These are phyloP conservation scores for Amphiduros pacificus DNA, from an alignment of 2,888 invertebrate species.

Conservation along the genomic window DNA sequence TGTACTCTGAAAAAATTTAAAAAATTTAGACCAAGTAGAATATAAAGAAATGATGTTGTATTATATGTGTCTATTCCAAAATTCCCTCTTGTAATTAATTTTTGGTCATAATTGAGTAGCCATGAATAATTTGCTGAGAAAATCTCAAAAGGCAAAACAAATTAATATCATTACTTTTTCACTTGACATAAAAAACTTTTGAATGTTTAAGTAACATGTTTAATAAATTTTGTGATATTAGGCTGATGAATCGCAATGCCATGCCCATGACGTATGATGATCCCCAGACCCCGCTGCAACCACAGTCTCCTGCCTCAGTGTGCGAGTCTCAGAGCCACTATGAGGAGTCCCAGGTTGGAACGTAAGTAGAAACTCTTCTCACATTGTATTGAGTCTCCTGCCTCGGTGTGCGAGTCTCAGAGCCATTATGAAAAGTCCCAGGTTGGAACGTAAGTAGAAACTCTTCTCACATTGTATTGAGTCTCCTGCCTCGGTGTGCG, in stretches of 20 bases:
- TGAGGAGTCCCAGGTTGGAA: not conserved
- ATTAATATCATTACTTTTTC: not conserved
- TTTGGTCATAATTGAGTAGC: not conserved
- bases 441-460: not conserved
- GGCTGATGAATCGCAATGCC: slow-evolving; percentile 21
- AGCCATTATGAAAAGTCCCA: not conserved
- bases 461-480: too few relatives aligned
- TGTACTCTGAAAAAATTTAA: too few relatives aligned
- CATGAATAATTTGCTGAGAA: not conserved
- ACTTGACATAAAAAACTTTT: not conserved
- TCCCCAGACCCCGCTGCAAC: slow-evolving; percentile 17
- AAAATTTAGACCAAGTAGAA: too few relatives aligned
- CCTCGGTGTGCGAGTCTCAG: not conserved
- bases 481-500: too few relatives aligned
- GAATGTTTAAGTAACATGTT: not conserved
- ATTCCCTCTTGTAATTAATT: too few relatives aligned
- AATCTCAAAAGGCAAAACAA: too few relatives aligned
- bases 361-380: not conserved
- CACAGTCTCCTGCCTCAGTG: not conserved
- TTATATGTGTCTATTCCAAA: too few relatives aligned
- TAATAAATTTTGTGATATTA: not conserved
- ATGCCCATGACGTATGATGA: slow-evolving; percentile 22
- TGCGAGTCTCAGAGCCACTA: not conserved
- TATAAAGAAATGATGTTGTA: too few relatives aligned
- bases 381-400: not conserved